Evolutionary conservation across 2,797 vertebrate genomes (phyloP), one percentile per base, ranked within the genome.

Genomic region (Tadarida brasiliensis): DNA sequence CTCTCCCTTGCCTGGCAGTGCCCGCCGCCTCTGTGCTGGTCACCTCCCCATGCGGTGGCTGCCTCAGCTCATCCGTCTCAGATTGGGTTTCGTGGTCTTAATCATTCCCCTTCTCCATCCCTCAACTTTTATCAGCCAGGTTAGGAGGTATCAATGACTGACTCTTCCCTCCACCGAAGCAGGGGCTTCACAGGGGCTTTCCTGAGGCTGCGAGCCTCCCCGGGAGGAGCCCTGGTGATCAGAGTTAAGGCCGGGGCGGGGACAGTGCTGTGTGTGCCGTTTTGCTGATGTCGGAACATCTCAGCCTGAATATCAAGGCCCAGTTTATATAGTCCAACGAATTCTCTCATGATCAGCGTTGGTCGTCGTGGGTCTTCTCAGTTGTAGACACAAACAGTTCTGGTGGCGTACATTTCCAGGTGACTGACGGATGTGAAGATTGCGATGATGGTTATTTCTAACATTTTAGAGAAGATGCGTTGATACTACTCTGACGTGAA

Each of bases 21-120:
- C 8, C 16, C 2, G 3, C 12, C 5, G 0, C 11, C 49, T 54
- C 67, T 44, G 39, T 15, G 3, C 4, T 22, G 2, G 1, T n/a
- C 68, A 7, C 0, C 2, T 20, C 54, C 20, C 22, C 16, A 2
- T 19, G n/a, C 49, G 87, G 30, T 1, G 0, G 24, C 12, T 61
- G 12, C 33, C 11, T 20, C 14, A 56, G 67, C 3, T 57, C 47
- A 12, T 61, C 16, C 12, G 73, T 17, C 22, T 61, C 15, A 44
- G 24, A 5, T 7, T 56, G 77, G 71, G 47, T 7, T 8, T 47
- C 28, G 24, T 4, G 2, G 24, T 61, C 44, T 16, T 24, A 17
- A 1, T 44, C 30, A 61, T 51, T 17, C 16, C 10, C 28, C n/a
- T 61, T 35, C 68, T 68, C 10, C 14, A 17, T 12, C 6, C 24